Base-by-base conservation (phyloP, 2,888 invertebrate genomes). In the Pecten maximus region DNA sequence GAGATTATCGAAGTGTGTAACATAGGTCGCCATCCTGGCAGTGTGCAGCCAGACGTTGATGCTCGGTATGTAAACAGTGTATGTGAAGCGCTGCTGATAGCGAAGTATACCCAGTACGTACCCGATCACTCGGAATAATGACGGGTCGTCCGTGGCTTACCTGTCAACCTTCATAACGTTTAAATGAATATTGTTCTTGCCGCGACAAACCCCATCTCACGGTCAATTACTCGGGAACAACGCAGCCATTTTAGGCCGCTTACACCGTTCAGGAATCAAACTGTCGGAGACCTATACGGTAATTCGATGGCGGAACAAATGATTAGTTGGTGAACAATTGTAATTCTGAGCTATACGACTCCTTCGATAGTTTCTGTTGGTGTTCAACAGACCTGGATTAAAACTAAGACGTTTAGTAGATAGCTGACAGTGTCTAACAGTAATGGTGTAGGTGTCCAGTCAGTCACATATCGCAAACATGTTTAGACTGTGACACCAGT, bases 401-500 rank as follows among this genome's bases (percentile, higher is more conserved):
- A 35, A 16, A 35, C 1, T 28, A 74, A 74, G 54, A 74, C 74
- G 6, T 28, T 28, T 28, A 23, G 74, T 35, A 19, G 10, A 28
- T 28, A 6, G 12, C 74, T 28, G 74, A 74, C 35, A 35, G 28
- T 74, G 35, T 8, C 23, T 40, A 60, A 19, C 40, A 16, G 48
- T 40, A 87, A 89, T 89, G 89, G 39, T 89, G 87, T 44, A 40
- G 54, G 35, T 28, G 35, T 35, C 35, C 74, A 88, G 87, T 88
- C 86, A 50, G 87, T 88, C 74, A 28, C 50, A 89, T n/a, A 89
- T 60, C 23, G 91, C 40, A 6, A 91, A 40, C 28, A 74, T 74
- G 39, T 39, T 40, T 39, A 35, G 48, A 40, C 48, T 50, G 87
- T 35, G 39, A 50, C 15, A 40, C 4, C 60, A 74, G 35, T 40